These are phyloP conservation scores for Papilio glaucus DNA, from an alignment of 1,140 invertebrate species.

Conservation along the genomic window DNA sequence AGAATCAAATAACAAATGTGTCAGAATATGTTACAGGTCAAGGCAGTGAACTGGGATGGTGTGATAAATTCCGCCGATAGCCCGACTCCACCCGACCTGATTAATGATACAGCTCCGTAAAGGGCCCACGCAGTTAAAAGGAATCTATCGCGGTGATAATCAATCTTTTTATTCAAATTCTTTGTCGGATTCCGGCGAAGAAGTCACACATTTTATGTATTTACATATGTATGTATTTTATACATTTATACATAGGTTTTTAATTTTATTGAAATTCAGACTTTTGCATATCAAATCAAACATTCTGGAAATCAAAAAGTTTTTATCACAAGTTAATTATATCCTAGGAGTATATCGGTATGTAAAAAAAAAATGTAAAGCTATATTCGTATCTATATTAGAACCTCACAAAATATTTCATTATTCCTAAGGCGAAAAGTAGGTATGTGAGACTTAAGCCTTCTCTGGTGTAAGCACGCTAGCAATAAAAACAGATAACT, in stretches of 20 bases:
- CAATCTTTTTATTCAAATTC: constrained; percentile 23
- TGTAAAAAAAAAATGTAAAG: too few relatives aligned
- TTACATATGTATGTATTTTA: too few relatives aligned
- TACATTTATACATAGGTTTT: too few relatives aligned
- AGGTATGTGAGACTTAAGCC: not conserved
- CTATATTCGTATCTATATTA: too few relatives aligned
- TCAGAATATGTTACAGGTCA: not conserved
- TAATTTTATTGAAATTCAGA: too few relatives aligned
- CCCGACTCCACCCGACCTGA: not conserved
- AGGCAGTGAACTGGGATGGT: not conserved
- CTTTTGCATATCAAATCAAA: too few relatives aligned
- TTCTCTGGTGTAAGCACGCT: not conserved
- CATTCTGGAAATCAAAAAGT: too few relatives aligned
- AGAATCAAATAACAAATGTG: not conserved
- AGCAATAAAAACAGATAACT: not conserved
- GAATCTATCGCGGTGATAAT: not conserved
- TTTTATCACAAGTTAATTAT: too few relatives aligned
- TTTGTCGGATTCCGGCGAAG: not conserved
- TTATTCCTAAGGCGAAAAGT: not conserved
- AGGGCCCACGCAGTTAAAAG: constrained; percentile 10
- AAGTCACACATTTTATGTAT: not conserved
- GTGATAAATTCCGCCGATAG: constrained; percentile 6
- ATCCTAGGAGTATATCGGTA: too few relatives aligned
- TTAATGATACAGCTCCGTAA: constrained; percentile 6
- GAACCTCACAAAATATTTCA: not conserved